Base-by-base conservation (phyloP, 2,113 vertebrate genomes). In the Cinclus cinclus region DNA sequence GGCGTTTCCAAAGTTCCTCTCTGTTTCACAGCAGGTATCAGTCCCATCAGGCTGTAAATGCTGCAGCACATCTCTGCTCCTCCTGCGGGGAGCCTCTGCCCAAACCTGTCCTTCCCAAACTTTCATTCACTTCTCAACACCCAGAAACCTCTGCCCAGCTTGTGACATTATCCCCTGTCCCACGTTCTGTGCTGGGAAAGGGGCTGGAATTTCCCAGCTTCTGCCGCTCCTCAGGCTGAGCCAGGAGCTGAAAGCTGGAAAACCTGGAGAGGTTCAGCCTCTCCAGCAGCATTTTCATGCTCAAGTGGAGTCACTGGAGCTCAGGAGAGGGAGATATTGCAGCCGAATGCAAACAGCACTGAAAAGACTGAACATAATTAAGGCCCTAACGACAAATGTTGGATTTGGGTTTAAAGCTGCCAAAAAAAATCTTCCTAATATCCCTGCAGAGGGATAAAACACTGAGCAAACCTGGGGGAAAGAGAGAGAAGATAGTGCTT, bases 381-480 rank as follows among this genome's bases (percentile, higher is more conserved):
- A 83, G 37, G 53, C 81, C 23, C 69, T 59, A 89, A 91, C 4
- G 17, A 75, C 87, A 63, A 95, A 85, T 6, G 55, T 58, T 82
- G 58, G 81, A 12, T 60, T 84, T 35, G 58, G 74, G 44, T 62
- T 94, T 73, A 53, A 53, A 76, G 49, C 89, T 77, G 50, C 90
- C 89, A 86, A 88, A 79, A 53, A 83, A 70, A 70, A 39, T 31
- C 84, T 39, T 39, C 50, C 14, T 19, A 39, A 47, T 76, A 58
- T 81, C 93, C 96, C 92, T 3, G 4, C 94, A 87, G 93, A 93
- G 90, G 90, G 69, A 86, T 81, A 82, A 96, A 95, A 87, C 3
- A 58, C 90, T 96, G 95, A 96, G 92, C 95, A 90, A 94, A 92
- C 77, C 88, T 96, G 89, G 69, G 39, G 27, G 28, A 14, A 19